Evolutionary conservation across 2,113 vertebrate genomes (phyloP).

Genomic region (Cyprinodon variegatus): DNA sequence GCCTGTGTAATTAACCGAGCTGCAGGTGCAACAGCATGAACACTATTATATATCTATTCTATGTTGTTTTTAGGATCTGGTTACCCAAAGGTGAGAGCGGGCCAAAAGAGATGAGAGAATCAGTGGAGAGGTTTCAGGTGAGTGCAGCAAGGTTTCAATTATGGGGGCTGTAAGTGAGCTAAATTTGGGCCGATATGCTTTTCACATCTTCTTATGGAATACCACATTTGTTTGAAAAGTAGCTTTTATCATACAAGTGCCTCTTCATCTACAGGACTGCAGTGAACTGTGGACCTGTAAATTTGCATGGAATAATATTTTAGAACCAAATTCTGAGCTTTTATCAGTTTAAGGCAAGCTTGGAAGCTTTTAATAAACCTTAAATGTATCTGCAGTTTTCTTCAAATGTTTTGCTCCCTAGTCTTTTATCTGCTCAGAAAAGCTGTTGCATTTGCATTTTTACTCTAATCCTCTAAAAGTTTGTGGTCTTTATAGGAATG

Average conservation of each 20-base stretch:
- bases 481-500: neutral
- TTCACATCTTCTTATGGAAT: constrained; percentile 51
- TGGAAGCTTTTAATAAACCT: neutral
- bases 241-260: constrained; percentile 47
- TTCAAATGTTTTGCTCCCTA: neutral
- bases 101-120: constrained; percentile 1
- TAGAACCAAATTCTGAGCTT: constrained; percentile 2
- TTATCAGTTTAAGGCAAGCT: constrained; percentile 10
- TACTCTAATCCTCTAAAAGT: neutral
- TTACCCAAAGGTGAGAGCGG: constrained; percentile 1
- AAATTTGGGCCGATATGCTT: constrained; percentile 58
- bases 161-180: constrained; percentile 33
- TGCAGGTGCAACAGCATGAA: neutral
- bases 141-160: constrained; percentile 42
- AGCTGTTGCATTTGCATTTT: neutral
- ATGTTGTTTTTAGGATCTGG: constrained; percentile 2
- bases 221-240: constrained; percentile 34
- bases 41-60: neutral
- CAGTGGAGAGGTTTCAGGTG: constrained; percentile 34
- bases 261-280: constrained; percentile 46
- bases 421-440: neutral
- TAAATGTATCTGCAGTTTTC: neutral
- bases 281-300: constrained; percentile 24
- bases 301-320: constrained; percentile 18
- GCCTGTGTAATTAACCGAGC: neutral